Evolutionary conservation across 2,797 vertebrate species (phyloP).

Genomic region (Simalia tracyae): DNA sequence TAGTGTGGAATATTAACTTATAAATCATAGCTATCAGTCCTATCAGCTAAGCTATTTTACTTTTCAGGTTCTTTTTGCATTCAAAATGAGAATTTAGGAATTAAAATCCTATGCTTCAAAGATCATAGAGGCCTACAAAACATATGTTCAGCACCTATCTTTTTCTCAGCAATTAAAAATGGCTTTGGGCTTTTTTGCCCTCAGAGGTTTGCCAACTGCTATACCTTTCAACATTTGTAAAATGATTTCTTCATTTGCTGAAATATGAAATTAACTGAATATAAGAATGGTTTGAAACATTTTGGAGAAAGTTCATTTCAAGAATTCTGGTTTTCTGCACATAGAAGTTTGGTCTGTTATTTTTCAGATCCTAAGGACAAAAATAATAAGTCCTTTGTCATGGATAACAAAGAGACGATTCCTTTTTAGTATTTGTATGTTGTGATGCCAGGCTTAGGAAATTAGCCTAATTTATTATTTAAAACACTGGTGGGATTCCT

Average conservation of each 20-base stretch:
- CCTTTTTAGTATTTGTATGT: conserved; percentile 79
- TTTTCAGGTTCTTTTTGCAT: conserved; percentile 49
- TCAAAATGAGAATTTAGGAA: conserved; percentile 47
- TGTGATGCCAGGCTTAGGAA: conserved; percentile 79
- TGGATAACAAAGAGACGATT: conserved; percentile 73
- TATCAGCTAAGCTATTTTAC: conserved; percentile 21
- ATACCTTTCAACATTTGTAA: conserved; percentile 73
- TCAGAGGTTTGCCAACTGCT: conserved; percentile 78
- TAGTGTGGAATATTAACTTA: conserved; percentile 52
- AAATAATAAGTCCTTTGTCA: conserved; percentile 80
- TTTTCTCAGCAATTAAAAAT: conserved; percentile 81
- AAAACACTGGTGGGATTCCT: conserved; percentile 84
- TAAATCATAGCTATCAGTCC: conserved; percentile 29
- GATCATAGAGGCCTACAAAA: conserved; percentile 62
- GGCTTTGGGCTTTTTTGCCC: conserved; percentile 76
- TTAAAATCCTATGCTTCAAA: conserved; percentile 56
- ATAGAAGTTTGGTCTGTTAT: conserved; percentile 69
- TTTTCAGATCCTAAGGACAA: conserved; percentile 77
- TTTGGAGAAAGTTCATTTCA: conserved; percentile 66
- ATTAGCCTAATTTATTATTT: conserved; percentile 86
- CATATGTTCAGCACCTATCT: conserved; percentile 68
- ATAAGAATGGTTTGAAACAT: conserved; percentile 68
- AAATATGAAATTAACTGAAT: conserved; percentile 72
- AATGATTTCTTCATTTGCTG: conserved; percentile 75
- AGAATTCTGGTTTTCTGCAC: conserved; percentile 68